Evolutionary conservation across 2,113 vertebrate species (phyloP), one percentile per base, ranked within the genome.

Genomic region (Hippocampus mohnikei): DNA sequence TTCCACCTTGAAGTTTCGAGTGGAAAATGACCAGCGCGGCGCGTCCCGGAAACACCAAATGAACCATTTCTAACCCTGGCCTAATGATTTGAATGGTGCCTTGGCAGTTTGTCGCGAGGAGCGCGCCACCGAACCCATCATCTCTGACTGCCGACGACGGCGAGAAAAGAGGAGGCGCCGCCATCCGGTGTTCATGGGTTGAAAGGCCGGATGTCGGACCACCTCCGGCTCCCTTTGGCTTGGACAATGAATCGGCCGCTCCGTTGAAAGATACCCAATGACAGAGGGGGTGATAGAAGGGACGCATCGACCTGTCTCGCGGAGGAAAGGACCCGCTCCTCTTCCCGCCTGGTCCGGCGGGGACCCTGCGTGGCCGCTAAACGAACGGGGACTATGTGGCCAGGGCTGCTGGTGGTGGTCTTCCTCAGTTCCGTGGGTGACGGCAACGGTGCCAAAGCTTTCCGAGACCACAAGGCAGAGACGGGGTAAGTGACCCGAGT

Each of bases 331-430:
- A 62, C 71, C 69, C 75, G 75, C n/a, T 88, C 85, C 84, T 86
- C 80, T 81, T 91, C 91, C 93, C 91, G 91, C 91, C 93, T 90
- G 88, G 86, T 87, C 84, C 84, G 82, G 86, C 84, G 86, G 85
- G 92, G 93, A 90, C 91, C 90, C 91, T 91, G 88, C 84, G 90
- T 84, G 85, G 90, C 94, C 92, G 90, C 89, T 0, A 72, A 79
- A 77, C 90, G 79, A 92, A 93, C 81, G 92, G 94, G 91, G 95
- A 99, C 95, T 97, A 98, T 99, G 96, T 95, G 93, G 94, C 95
- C 96, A 93, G 94, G 95, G 94, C 91, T 96, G 90, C 87, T 95
- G 91, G 92, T 88, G 79, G 92, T 94, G 94, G 84, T 98, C 92
- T 94, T 95, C 91, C 94, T 99, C 87, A 95, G 94, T 93, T 94